Evolutionary conservation across 2,888 invertebrate genomes (phyloP), one percentile per base, ranked within the genome.

Genomic region (Drosophila rellima): DNA sequence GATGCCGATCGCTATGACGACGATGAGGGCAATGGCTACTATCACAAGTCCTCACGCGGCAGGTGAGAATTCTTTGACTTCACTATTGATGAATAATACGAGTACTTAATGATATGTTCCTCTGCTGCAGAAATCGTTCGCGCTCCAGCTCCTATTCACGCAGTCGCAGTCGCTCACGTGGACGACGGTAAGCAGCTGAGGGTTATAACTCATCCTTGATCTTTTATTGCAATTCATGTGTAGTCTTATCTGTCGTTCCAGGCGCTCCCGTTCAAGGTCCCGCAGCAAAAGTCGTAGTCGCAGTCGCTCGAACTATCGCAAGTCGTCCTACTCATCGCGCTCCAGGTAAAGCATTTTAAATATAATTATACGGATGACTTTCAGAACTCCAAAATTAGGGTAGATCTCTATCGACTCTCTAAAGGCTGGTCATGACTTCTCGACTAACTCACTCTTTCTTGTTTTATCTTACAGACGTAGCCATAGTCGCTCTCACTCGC

Each of bases 1-100:
- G 94, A 94, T 54, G 92, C 93, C 20, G 94, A 94, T 61, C 93
- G 82, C 13, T 89, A 86, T 18, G 85, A 95, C 69, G 95, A 95
- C 74, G 94, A 94, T 47, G 94, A 94, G 29, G 93, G 94, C 74
- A 93, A 93, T 77, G 93, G 93, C 72, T 93, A 94, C 76, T 93
- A 93, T 44, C 83, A 81, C 23, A 90, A 81, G 52, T 76, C 82
- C 2, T 70, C 86, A 2, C 79, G 82, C 1, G 77, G 74, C 47
- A 81, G 90, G 82, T 88, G 51, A 60, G 35, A 20, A 29, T 5
- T 2, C 13, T 17, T 20, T n/a, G 5, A n/a, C 2, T 26, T 26
- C 3, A 11, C 3, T n/a, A 20, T 3, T 13, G 13, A 10, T 17
- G 4, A 29, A 6, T 11, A 7, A n/a, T 8, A 54, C 18, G 15